A percentile compares a stretch with the other conserved stretches of the same genome.
These are phyloP conservation scores for Baccha elongata DNA, from an alignment of 2,888 invertebrate genomes.

Conservation along the genomic window DNA sequence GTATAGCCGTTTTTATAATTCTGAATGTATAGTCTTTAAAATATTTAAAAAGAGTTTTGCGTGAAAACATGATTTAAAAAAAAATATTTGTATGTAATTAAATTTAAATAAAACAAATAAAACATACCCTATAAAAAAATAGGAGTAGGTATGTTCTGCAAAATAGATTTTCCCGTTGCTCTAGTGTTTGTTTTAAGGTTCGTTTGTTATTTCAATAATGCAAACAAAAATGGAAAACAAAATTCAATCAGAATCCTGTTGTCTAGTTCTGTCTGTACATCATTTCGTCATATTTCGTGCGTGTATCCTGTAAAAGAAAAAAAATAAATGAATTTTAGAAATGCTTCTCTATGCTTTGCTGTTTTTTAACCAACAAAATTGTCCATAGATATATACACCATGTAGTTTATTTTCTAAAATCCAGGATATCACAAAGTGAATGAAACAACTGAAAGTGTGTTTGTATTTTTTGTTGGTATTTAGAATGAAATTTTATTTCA, in stretches of 20 bases:
- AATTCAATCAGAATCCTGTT: not conserved
- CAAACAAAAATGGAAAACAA: not conserved
- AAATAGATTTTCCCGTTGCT: too few relatives aligned
- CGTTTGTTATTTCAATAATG: not conserved
- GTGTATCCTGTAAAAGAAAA: conserved; percentile 37
- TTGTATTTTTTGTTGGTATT: conserved; percentile 5
- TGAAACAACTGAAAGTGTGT: not conserved
- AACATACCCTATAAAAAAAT: not conserved
- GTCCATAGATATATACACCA: too few relatives aligned
- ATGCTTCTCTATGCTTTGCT: not conserved
- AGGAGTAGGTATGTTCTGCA: too few relatives aligned
- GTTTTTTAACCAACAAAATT: not conserved
- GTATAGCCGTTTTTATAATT: too few relatives aligned
- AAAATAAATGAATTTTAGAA: conserved; percentile 7
- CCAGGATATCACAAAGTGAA: conserved; percentile 20
- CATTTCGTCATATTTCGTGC: conserved; percentile 19
- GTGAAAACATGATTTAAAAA: too few relatives aligned
- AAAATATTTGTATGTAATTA: too few relatives aligned
- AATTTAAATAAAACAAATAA: not conserved
- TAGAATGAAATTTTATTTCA: not conserved
- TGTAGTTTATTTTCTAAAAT: conserved; percentile 5
- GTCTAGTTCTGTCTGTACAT: conserved; percentile 9
- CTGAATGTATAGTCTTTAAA: too few relatives aligned
- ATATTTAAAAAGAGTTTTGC: too few relatives aligned
- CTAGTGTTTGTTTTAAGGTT: not conserved